Base-by-base conservation (phyloP, 2,797 vertebrate species). In the Octomys mimax region DNA sequence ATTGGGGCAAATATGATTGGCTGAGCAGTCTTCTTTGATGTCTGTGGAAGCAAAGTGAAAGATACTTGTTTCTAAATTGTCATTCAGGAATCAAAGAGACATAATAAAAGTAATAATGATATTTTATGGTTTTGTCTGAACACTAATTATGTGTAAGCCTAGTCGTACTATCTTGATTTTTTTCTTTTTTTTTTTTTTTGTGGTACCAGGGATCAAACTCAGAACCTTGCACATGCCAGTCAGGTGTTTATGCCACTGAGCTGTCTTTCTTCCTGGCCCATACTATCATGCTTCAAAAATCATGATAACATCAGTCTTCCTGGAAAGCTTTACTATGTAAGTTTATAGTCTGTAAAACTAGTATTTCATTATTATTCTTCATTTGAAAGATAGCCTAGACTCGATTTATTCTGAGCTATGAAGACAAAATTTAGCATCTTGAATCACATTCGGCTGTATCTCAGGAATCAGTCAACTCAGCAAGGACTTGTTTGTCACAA, bases 341-440 rank as follows among this genome's bases (percentile, higher is more conserved):
- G 33, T 71, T 59, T 22, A 90, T 5, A 73, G 26, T 73, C 33
- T 92, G 52, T 93, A 33, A 86, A 70, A 81, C 49, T 36, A 46
- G 24, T 78, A 36, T 54, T 92, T 95, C 46, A 39, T 79, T 92
- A 93, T 86, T 64, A 39, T 84, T 96, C 90, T 84, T 96, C 19
- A 33, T 54, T 84, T 89, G 42, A 91, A 84, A 86, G 59, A 66
- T 12, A 66, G 21, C 66, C 39, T 61, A 81, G 49, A 82, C 81
- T 70, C 92, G 91, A 86, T 87, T 52, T 62, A 89, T 79, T 77
- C 73, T 95, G 79, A 86, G 39, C 73, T 95, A 93, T 96, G 95
- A 95, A 96, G 82, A 78, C 90, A 81, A 94, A 86, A 87, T 90
- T 91, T 66, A 79, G 39, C 2, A 6, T 92, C 79, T 87, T 62